Percentiles rank a stretch among this genome's conserved stretches.
These are phyloP conservation scores for Sebastolobus altivelis DNA, from an alignment of 2,797 vertebrate genomes.

Conservation along the genomic window DNA sequence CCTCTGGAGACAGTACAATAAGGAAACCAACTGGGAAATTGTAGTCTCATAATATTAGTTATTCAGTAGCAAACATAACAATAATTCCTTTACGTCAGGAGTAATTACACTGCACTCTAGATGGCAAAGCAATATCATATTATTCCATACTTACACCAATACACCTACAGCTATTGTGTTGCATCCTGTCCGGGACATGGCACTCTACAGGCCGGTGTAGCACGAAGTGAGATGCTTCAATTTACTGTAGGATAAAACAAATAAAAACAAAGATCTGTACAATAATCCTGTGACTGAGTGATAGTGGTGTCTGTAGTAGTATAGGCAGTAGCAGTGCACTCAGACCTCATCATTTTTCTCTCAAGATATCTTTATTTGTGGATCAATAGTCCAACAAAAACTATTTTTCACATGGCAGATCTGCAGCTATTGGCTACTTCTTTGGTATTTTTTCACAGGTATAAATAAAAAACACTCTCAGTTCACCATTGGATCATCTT, in stretches of 20 bases:
- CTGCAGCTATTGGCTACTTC: too few species aligned
- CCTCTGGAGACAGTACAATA: conserved; percentile 16
- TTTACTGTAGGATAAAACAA: not conserved
- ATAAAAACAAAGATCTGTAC: not conserved
- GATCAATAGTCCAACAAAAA: not conserved
- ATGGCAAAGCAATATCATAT: not conserved
- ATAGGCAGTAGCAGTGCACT: not conserved
- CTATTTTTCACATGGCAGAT: not conserved
- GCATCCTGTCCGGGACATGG: not conserved
- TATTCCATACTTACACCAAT: not conserved
- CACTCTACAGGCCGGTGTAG: not conserved
- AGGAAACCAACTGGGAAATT: not conserved
- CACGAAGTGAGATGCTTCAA: not conserved
- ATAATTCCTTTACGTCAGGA: not conserved
- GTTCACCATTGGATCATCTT: not conserved
- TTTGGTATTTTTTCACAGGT: not conserved
- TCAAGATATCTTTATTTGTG: not conserved
- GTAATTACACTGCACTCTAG: not conserved
- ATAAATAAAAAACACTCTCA: not conserved
- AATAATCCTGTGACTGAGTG: not conserved
- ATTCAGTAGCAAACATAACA: not conserved
- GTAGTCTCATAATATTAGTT: not conserved
- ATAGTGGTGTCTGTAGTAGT: not conserved
- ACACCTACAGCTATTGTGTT: not conserved
- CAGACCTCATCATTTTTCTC: not conserved